A percentile compares a stretch with the other conserved stretches of the same genome.
Conservation (phyloP, 2,888 invertebrate species). For the Calameuta idolon region DNA sequence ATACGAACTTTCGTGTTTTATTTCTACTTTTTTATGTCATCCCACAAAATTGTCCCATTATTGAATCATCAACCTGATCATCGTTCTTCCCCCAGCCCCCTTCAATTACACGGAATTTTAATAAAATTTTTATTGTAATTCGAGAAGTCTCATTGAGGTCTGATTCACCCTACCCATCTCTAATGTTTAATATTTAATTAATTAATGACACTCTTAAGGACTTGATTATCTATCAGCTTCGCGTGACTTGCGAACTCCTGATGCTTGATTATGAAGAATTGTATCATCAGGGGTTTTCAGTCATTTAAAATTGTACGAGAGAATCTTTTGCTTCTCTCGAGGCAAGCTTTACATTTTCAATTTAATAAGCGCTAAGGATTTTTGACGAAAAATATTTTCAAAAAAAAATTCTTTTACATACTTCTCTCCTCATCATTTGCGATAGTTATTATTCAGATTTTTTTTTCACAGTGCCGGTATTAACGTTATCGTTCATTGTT, state of each 20-base stretch:
- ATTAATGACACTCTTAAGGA: neutral
- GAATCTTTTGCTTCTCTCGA: too few relatives aligned
- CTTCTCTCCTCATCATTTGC: too few relatives aligned
- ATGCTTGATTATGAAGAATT: neutral
- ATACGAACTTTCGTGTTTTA: neutral
- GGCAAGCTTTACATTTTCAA: too few relatives aligned
- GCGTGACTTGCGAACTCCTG: neutral
- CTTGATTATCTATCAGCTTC: neutral
- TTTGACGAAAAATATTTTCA: too few relatives aligned
- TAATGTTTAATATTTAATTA: neutral
- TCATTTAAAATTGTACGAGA: too few relatives aligned
- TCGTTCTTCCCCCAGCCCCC: conserved; percentile 21
- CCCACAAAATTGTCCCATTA: conserved; percentile 4
- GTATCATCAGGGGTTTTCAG: too few relatives aligned
- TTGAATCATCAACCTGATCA: neutral
- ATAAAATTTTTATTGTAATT: conserved; percentile 56
- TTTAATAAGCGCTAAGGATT: too few relatives aligned
- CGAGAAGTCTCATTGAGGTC: neutral
- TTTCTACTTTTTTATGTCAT: conserved; percentile 1
- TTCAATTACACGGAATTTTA: conserved; percentile 45
- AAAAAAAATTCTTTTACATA: too few relatives aligned
- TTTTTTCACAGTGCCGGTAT: too few relatives aligned
- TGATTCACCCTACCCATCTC: neutral
- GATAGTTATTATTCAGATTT: too few relatives aligned
- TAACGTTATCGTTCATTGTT: neutral